These are phyloP conservation scores for Piscicola geometra DNA, from an alignment of 2,888 invertebrate genomes.

Conservation along the genomic window DNA sequence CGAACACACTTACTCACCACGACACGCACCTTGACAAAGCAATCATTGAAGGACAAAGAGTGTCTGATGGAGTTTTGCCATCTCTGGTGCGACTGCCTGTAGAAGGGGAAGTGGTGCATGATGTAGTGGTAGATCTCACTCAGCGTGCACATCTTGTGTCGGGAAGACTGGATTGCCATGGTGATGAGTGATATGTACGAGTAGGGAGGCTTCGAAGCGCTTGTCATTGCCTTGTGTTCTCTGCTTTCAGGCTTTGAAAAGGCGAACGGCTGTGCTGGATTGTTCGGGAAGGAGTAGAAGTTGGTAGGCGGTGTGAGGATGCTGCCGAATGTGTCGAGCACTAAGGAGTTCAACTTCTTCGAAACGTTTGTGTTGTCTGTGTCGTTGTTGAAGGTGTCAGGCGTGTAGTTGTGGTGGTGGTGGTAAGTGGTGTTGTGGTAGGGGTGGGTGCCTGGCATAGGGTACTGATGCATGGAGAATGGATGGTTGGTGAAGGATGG, in stretches of 20 bases:
- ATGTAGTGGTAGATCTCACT: conserved; percentile 99
- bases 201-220: conserved; percentile 76
- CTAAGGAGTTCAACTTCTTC: not conserved
- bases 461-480: not conserved
- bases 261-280: not conserved
- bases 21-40: conserved; percentile 86
- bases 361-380: not conserved
- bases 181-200: conserved; percentile 98
- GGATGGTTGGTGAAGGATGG: no score
- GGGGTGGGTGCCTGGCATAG: no score
- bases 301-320: conserved; percentile 1
- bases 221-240: conserved; percentile 77
- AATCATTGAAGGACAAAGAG: conserved; percentile 95
- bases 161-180: conserved; percentile 97
- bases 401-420: no score
- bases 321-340: conserved; percentile 11
- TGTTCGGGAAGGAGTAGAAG: not conserved
- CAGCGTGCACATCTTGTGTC: conserved; percentile 90
- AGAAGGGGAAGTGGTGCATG: conserved; percentile 97
- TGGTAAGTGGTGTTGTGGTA: no score
- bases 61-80: conserved; percentile 99
- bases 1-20: no score
- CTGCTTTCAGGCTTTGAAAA: conserved; percentile 1
- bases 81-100: conserved; percentile 94
- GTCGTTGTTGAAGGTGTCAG: not conserved